Conservation (phyloP, 1,140 invertebrate genomes). For the Matsumurasca onukii region DNA sequence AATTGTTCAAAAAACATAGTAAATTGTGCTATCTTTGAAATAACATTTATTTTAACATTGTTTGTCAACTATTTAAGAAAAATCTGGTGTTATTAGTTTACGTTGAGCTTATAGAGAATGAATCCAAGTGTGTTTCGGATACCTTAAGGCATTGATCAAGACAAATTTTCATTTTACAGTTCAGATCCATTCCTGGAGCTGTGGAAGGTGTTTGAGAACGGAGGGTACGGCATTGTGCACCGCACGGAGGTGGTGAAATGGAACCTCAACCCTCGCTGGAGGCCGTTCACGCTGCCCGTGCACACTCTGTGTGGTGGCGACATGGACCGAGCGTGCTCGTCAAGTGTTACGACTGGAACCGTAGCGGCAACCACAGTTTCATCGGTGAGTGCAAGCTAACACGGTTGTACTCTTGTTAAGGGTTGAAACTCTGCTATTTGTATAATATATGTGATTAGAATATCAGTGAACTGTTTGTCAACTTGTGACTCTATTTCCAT, state of each 20-base stretch:
- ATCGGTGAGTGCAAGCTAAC: slow-evolving; percentile 36
- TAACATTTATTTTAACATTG: no score
- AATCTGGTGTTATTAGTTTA: no score
- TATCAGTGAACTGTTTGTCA: neutral
- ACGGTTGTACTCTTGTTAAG: slow-evolving; percentile 7
- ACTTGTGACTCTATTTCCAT: no score
- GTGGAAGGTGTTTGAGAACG: slow-evolving; percentile 50
- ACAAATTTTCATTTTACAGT: slow-evolving; percentile 35
- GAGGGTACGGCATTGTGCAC: slow-evolving; percentile 48
- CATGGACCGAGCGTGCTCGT: slow-evolving; percentile 53
- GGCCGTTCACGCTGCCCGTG: slow-evolving; percentile 53
- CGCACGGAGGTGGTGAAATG: slow-evolving; percentile 53
- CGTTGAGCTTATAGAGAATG: no score
- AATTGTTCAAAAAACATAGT: no score
- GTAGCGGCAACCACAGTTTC: slow-evolving; percentile 41
- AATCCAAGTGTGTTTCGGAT: no score
- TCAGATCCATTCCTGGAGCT: slow-evolving; percentile 59
- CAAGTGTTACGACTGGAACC: slow-evolving; percentile 45
- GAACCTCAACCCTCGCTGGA: slow-evolving; percentile 59
- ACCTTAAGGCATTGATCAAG: no score
- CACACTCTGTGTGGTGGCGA: slow-evolving; percentile 59
- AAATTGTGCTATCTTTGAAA: no score
- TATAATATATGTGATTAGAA: no score
- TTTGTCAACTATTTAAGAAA: no score
- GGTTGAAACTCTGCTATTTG: no score